Evolutionary conservation across 2,888 invertebrate species (phyloP), one percentile per base, ranked within the genome.

Genomic region (Cerastis rubricosa): DNA sequence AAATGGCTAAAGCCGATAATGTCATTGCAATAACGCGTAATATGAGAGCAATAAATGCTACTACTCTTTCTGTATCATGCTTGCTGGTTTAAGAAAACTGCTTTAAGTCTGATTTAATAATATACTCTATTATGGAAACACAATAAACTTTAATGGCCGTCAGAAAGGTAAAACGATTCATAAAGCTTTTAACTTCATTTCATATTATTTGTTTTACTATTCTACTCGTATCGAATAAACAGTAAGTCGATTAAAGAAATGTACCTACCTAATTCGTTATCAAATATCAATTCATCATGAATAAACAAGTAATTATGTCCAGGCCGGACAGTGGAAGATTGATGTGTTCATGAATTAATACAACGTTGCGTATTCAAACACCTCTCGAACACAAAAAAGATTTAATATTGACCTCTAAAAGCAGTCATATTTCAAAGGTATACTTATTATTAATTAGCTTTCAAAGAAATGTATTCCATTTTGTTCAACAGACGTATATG

Each of bases 21-120:
- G 93, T 92, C 90, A 90, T 90, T 88, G 94, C 93, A 93, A 95
- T 95, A 94, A 94, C 90, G 89, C 90, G 91, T 92, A 94, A 93
- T 94, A 92, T 94, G 93, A 90, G 89, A 90, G 92, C 91, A 93
- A 94, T 94, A 92, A 92, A 92, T 45, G 91, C 90, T 87, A 87
- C 84, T 88, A 89, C 85, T 88, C 88, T 88, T 87, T 89, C 89
- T 83, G 87, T 87, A 89, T 89, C 86, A 89, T 85, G 85, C 76
- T 82, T 81, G 64, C 86, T 85, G 78, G 84, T 85, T 88, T 84
- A 86, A 81, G 85, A 88, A 92, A 88, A 91, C 90, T 90, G 90
- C 91, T 90, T 91, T 29, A 35, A 54, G 45, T 49, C n/a, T 83
- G 35, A 57, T 57, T 81, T 57, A 43, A 57, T 65, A 17, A 43